phyloP scores from a whole-genome alignment of 2,797 vertebrate genomes.

The Arnoldichthys spilopterus region DNA sequence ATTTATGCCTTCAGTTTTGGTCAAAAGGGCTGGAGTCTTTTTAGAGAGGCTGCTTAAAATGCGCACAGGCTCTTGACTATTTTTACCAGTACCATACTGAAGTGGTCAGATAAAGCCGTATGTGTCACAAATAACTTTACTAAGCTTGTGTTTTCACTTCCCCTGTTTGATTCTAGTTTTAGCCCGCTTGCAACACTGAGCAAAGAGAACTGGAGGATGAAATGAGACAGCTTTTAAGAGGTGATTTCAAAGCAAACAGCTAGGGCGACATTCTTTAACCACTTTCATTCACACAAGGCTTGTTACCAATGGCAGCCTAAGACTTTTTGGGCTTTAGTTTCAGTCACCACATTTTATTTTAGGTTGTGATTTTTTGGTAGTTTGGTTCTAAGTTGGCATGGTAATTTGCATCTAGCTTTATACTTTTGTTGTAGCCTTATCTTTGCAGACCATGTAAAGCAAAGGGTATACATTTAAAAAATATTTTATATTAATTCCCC shows the following conservation, averaged over 20 bases:
- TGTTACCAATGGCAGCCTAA: neutral
- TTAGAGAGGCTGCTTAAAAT: slow-evolving; percentile 33
- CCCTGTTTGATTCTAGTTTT: slow-evolving; percentile 48
- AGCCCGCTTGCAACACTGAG: slow-evolving; percentile 5
- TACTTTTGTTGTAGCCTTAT: neutral
- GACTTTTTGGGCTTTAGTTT: neutral
- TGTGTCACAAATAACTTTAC: slow-evolving; percentile 51
- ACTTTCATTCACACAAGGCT: neutral
- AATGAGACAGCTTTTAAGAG: slow-evolving; percentile 10
- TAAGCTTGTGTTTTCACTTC: slow-evolving; percentile 51
- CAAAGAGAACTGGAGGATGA: slow-evolving; percentile 4
- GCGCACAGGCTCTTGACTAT: slow-evolving; percentile 33
- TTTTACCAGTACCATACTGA: slow-evolving; percentile 40
- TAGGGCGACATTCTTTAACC: neutral
- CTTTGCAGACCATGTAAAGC: no score
- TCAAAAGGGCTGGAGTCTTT: slow-evolving; percentile 28
- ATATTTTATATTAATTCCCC: no score
- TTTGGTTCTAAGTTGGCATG: no score
- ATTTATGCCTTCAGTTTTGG: slow-evolving; percentile 44
- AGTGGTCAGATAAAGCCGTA: slow-evolving; percentile 44
- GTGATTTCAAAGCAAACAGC: slow-evolving; percentile 11
- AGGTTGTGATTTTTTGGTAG: neutral
- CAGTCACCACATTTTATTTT: no score
- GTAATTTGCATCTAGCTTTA: neutral
- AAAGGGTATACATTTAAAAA: no score